A percentile compares a stretch with the other conserved stretches of the same genome.
These are phyloP conservation scores for Zaprionus davidi DNA, from an alignment of 1,140 invertebrate species.

Conservation along the genomic window DNA sequence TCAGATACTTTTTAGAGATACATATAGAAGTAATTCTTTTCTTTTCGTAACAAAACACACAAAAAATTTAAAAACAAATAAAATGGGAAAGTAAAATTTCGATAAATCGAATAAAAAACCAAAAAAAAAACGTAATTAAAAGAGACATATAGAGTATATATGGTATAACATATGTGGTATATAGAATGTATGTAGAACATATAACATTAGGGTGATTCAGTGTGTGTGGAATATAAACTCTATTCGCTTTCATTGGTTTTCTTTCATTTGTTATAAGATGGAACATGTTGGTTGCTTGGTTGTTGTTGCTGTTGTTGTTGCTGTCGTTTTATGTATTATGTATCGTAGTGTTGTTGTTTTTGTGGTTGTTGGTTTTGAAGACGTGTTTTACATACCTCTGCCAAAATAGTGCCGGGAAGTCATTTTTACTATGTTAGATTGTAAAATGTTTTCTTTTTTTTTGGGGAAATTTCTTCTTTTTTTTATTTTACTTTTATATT, in stretches of 20 bases:
- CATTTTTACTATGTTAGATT: conserved; percentile 81
- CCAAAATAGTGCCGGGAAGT: conserved; percentile 84
- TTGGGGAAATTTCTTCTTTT: conserved; percentile 37
- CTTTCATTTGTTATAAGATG: conserved; percentile 4
- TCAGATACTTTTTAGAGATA: conserved; percentile 16
- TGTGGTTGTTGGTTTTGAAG: conserved; percentile 41
- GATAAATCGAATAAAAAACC: conserved; percentile 20
- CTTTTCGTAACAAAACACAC: conserved; percentile 1
- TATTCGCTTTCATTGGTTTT: conserved; percentile 10
- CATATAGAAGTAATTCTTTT: background rate
- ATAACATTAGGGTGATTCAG: conserved; percentile 62
- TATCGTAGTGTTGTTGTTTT: conserved; percentile 9
- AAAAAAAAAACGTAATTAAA: conserved; percentile 13
- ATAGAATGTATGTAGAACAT: conserved; percentile 25
- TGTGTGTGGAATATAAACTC: conserved; percentile 31
- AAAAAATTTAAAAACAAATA: background rate
- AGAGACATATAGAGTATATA: conserved; percentile 43
- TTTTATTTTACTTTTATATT: conserved; percentile 24
- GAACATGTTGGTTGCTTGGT: conserved; percentile 3
- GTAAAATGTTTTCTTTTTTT: conserved; percentile 44
- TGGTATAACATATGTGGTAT: conserved; percentile 15
- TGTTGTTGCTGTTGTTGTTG: conserved; percentile 35
- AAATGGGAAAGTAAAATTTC: conserved; percentile 6
- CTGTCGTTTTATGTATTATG: conserved; percentile 19
- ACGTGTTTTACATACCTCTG: conserved; percentile 84